Evolutionary conservation across 2,797 vertebrate species (phyloP), one percentile per base, ranked within the genome.

Genomic region (Rhinichthys osculus): DNA sequence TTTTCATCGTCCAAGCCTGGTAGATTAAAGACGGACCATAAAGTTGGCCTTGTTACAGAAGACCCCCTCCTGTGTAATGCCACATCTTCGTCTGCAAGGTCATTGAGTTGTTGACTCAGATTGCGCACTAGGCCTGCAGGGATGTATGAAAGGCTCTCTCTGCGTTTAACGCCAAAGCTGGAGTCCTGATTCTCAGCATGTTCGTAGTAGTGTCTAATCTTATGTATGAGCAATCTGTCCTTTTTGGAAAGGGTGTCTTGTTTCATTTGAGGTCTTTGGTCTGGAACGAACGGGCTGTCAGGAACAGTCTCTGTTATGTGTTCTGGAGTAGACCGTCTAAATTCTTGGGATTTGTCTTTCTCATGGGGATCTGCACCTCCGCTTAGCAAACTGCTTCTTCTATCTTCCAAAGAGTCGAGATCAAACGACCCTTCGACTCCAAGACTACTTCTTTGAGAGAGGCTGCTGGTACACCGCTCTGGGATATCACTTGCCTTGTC

Each of bases 141-240:
- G 81, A 99, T 99, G 70, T 97, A 98, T 40, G 97, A 97, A 35
- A 99, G 96, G 89, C 98, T 99, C 91, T 99, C 98, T 1, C 98
- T 93, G 87, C 98, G 97, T 86, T 95, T 96, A 86, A 99, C 92
- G n/a, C 97, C 96, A 7, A 98, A 97, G 90, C 92, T 85, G 0
- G 94, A 95, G 0, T 99, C 98, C 0, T 95, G 95, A 87, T 98
- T 44, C 89, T 98, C 98, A 0, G 98, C 98, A 0, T 96, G 91
- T 85, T 97, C 97, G 0, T 99, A 99, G 92, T 99, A 99, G 62
- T 81, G 96, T 90, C 95, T 95, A 91, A 99, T 98, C 92, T 96
- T 99, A 85, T 97, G 95, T 30, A 99, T 96, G 67, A 99, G 95
- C 89, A 97, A 90, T 52, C 93, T 94, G 87, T 99, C 98, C 87